Evolutionary conservation across 37 sponge, comb jelly and placozoan genomes (phyloP), one percentile per base, ranked within the genome.

Genomic region (Mnemiopsis leidyi): DNA sequence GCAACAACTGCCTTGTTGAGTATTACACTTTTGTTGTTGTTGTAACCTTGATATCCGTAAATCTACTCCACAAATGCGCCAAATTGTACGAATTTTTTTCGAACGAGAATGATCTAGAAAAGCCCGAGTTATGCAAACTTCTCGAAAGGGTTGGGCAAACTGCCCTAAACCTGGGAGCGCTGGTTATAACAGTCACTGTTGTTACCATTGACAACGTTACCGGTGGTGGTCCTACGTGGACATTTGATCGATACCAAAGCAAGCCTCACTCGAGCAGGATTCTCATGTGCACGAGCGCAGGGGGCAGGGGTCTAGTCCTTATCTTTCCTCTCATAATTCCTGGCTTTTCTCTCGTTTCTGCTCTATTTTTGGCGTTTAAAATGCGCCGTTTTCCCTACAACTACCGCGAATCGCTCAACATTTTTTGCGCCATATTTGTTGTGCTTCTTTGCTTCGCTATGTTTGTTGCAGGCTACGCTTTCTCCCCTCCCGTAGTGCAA

Each of bases 401-500:
- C 90, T 85, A 39, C 90, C 0, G 61, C 3, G 90, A 85, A 25
- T 36, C 90, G 25, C 90, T 85, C 48, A 85, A 85, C 90, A 85
- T 85, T 28, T 85, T 38, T 37, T 35, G 38, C 39, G 90, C 90
- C 40, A 85, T 61, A 3, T 38, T 38, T n/a, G n/a, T 85, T 0
- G 90, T 85, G 24, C 48, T 85, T 2, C 48, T 85, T 0, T 38
- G 90, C 24, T 85, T 29, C 30, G 48, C 39, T n/a, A 85, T 85
- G 90, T 85, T 85, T 28, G 25, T 85, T 40, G 61, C 38, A 21
- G 90, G 90, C 2, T 85, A 85, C 61, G 36, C 3, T 26, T n/a
- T 85, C 0, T 38, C 90, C 3, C 61, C 61, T 37, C 35, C 90
- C 0, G 23, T 18, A 18, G 21, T 85, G 9, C 23, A 39, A 33